Conservation (phyloP, 2,888 invertebrate species). For the Busseola fusca region DNA sequence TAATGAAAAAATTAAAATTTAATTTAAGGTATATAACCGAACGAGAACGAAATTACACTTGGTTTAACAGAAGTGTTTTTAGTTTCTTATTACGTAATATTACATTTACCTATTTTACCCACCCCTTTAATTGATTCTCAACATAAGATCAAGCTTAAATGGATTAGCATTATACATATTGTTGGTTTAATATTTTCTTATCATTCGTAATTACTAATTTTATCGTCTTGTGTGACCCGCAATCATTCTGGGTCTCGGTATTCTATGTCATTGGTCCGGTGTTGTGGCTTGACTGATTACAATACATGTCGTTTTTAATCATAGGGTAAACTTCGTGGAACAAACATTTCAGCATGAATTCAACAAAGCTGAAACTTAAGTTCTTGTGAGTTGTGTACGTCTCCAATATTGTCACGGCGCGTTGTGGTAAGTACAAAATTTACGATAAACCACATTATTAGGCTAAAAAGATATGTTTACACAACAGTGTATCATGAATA, state of each 20-base stretch:
- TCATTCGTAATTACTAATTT: slow-evolving; percentile 73
- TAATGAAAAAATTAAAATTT: slow-evolving; percentile 37
- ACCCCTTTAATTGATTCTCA: slow-evolving; percentile 17
- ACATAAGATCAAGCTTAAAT: slow-evolving; percentile 52
- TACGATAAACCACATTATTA: slow-evolving; percentile 22
- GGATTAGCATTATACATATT: slow-evolving; percentile 67
- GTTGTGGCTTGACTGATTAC: slow-evolving; percentile 67
- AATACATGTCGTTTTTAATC: slow-evolving; percentile 54
- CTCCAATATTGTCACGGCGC: slow-evolving; percentile 36
- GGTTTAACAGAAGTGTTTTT: slow-evolving; percentile 37
- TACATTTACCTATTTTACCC: slow-evolving; percentile 15
- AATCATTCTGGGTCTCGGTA: slow-evolving; percentile 75
- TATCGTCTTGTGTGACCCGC: slow-evolving; percentile 77
- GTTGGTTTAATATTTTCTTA: slow-evolving; percentile 72
- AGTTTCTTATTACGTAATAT: slow-evolving; percentile 40
- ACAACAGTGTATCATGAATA: slow-evolving; percentile 27
- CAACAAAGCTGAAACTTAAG: slow-evolving; percentile 29
- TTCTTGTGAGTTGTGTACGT: slow-evolving; percentile 22
- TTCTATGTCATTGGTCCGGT: slow-evolving; percentile 73
- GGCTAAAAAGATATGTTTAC: slow-evolving; percentile 35
- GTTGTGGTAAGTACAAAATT: slow-evolving; percentile 35
- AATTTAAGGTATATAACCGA: slow-evolving; percentile 45
- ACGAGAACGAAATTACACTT: slow-evolving; percentile 49
- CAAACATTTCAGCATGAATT: slow-evolving; percentile 46
- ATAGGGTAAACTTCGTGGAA: slow-evolving; percentile 32